Conservation (phyloP, 2,113 vertebrate species). For the Amazona vittata region DNA sequence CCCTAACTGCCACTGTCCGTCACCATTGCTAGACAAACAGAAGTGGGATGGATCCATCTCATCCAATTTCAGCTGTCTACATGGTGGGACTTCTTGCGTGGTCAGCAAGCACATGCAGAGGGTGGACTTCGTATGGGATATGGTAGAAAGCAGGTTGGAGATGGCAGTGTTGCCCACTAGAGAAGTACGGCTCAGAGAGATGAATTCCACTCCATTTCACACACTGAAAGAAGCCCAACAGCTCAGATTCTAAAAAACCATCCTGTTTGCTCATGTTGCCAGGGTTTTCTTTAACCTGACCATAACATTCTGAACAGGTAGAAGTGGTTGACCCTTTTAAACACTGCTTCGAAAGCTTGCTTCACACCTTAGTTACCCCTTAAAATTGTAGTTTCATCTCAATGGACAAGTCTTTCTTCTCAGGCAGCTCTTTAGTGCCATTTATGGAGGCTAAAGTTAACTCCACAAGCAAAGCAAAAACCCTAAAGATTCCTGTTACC, state of each 20-base stretch:
- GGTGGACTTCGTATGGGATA: fast-evolving
- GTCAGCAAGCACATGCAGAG: fast-evolving
- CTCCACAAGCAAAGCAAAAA: neutral
- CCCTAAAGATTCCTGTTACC: neutral
- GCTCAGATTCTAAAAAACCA: neutral
- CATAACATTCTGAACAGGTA: neutral
- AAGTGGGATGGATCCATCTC: neutral
- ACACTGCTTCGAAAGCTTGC: neutral
- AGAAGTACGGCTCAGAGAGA: neutral
- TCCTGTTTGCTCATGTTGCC: neutral
- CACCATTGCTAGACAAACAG: fast-evolving
- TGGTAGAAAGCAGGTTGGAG: neutral
- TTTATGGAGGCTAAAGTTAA: neutral
- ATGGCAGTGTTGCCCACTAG: neutral
- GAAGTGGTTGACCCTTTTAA: neutral
- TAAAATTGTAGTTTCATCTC: neutral
- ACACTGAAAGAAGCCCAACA: neutral
- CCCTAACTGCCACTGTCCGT: neutral
- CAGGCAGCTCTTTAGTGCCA: neutral
- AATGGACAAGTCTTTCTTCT: neutral
- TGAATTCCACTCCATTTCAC: neutral
- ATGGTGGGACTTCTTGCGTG: neutral
- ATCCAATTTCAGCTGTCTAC: neutral
- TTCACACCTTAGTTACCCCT: neutral
- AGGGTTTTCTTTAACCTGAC: neutral